These are phyloP conservation scores for Lissonota sp. DNA, from an alignment of 2,888 invertebrate genomes.

Conservation along the genomic window DNA sequence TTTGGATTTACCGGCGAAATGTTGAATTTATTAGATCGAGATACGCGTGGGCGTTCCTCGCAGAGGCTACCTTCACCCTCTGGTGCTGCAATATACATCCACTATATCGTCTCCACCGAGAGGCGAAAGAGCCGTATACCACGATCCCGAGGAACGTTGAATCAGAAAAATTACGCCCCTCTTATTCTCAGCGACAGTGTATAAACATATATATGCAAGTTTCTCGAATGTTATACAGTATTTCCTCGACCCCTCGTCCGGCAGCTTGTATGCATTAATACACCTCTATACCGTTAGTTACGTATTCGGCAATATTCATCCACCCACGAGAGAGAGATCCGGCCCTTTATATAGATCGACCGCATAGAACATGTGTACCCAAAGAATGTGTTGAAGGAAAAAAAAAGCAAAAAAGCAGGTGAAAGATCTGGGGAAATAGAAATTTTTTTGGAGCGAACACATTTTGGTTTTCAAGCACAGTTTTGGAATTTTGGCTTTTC, in stretches of 20 bases:
- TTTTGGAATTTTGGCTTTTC: no score
- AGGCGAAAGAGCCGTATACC: no score
- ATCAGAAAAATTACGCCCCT: no score
- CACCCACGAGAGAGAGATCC: constrained; percentile 75
- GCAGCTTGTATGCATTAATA: constrained; percentile 12
- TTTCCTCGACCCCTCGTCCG: constrained; percentile 46
- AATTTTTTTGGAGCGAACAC: constrained; percentile 27
- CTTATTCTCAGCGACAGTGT: neutral
- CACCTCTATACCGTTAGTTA: constrained; percentile 56
- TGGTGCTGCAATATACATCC: constrained; percentile 18
- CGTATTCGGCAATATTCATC: constrained; percentile 67
- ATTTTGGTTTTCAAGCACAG: no score
- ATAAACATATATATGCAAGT: constrained; percentile 14
- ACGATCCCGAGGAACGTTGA: no score
- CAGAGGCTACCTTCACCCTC: constrained; percentile 71
- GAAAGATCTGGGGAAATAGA: constrained; percentile 51
- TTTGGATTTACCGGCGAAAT: constrained; percentile 73
- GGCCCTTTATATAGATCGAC: constrained; percentile 60
- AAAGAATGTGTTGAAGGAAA: neutral
- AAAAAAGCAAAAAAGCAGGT: constrained; percentile 43
- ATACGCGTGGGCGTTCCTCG: constrained; percentile 82
- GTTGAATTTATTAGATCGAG: constrained; percentile 84
- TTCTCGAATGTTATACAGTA: constrained; percentile 15
- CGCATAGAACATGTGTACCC: no score
- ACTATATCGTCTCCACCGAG: neutral